Base-by-base conservation (phyloP, 2,797 vertebrate genomes). In the Myotis pilosus region DNA sequence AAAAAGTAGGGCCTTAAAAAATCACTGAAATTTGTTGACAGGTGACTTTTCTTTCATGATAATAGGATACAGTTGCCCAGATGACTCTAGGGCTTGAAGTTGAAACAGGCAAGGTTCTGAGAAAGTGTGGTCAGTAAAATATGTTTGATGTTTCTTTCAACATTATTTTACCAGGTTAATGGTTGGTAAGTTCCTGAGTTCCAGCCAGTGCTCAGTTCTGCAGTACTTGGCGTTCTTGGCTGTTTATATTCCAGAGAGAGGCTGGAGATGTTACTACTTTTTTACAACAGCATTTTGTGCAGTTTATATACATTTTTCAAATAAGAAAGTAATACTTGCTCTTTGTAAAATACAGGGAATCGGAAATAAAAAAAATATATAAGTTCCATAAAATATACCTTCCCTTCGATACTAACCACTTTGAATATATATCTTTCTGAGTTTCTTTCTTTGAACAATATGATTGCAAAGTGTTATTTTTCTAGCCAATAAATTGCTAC, bases 321-420 rank as follows among this genome's bases (percentile, higher is more conserved):
- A 75, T 5, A 71, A 81, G 16, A 81, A 92, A 94, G 13, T n/a
- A 89, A 47, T 25, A 44, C 5, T 44, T 92, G n/a, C 33, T 82
- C 22, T 94, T 94, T 84, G 33, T 53, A 89, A 87, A 95, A 87
- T 86, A 74, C 5, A 91, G 15, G 68, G 33, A 89, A 84, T 62
- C 23, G 87, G 41, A 94, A 92, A 74, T 69, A 49, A 49, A 44
- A 44, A 41, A 25, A 92, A 76, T 69, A 91, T 82, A 68, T 94
- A 93, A 69, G 53, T 75, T 66, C 23, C 25, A 75, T 38, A 25
- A 68, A 47, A 3, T 71, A 62, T 82, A 41, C 1, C 3, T 85
- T 60, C 13, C 3, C 38, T 60, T 82, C 20, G 51, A 87, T 75
- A 64, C 51, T 74, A 76, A 15, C 25, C 13, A 84, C 16, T 69